phyloP scores from a whole-genome alignment of 2,113 vertebrate genomes.

The Nipponia nippon region DNA sequence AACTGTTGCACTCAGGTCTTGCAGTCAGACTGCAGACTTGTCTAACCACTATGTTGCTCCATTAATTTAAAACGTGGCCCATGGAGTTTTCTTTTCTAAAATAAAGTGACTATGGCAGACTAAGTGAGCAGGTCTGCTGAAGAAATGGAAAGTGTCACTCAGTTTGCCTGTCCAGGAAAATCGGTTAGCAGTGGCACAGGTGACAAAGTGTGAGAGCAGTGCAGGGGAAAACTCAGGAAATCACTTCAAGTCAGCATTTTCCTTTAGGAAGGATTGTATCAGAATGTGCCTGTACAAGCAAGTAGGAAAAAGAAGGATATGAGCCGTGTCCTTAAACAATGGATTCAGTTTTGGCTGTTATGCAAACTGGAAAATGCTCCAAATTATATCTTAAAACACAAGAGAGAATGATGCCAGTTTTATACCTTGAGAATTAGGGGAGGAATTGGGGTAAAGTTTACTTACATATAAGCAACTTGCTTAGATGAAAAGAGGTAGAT shows the following conservation, averaged over 20 bases:
- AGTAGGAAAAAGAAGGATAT: neutral
- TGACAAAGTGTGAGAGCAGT: neutral
- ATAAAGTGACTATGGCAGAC: neutral
- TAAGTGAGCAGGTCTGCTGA: neutral
- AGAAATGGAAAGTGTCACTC: neutral
- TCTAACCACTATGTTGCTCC: neutral
- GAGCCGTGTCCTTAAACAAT: neutral
- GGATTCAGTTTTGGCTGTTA: neutral
- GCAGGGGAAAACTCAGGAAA: neutral
- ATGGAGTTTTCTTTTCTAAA: neutral
- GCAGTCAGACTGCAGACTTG: neutral
- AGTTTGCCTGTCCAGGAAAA: neutral
- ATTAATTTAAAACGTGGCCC: neutral
- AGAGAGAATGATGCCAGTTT: neutral
- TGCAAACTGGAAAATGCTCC: neutral
- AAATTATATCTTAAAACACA: neutral
- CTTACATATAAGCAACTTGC: neutral
- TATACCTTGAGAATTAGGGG: neutral
- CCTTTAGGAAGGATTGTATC: neutral
- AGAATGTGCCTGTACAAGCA: neutral
- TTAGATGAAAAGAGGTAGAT: neutral
- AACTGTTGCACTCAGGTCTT: neutral
- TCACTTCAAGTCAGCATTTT: neutral
- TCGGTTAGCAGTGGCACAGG: neutral
- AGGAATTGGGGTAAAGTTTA: neutral